Base-by-base conservation (phyloP, 2,888 invertebrate genomes). In the Caradrina kadenii region DNA sequence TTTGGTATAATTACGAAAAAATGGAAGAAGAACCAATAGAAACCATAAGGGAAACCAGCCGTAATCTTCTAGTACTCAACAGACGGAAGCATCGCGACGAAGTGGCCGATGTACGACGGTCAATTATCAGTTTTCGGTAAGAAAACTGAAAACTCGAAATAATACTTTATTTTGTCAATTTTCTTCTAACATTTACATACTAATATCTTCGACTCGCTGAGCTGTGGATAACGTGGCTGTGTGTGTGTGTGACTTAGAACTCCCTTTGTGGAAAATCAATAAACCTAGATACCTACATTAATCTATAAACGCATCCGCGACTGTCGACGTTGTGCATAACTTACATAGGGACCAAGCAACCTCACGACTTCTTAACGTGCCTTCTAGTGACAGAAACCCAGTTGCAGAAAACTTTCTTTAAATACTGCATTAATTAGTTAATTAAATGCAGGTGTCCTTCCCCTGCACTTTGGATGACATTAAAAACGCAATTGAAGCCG, bases 21-120 rank as follows among this genome's bases (percentile, higher is more conserved):
- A 91, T 92, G 91, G 87, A 83, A 48, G 87, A 88, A 63, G 82
- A 82, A 71, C 73, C 87, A 53, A 63, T 88, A 54, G 72, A 83
- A 76, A 70, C 81, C 15, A 89, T 94, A 55, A 86, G 94, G 63
- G 89, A 93, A 77, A 82, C 86, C 10, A 90, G 87, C 4, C 88
- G 95, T 15, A 88, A 88, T 67, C 64, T 86, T 1, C 58, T 94
- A 8, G 85, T 87, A 58, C 61, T 89, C 21, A 90, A 90, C 59
- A 89, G 94, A 11, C 89, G 88, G 45, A 85, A 83, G 69, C 86
- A 89, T n/a, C 90, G 91, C 35, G 87, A 93, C n/a, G 91, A 90
- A 77, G 88, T 89, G 56, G 86, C 74, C 7, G 93, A 94, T 84
- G 59, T 79, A 10, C 86, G 86, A 6, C 90, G 94, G 10, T 80